A percentile compares a stretch with the other conserved stretches of the same genome.
These are phyloP conservation scores for Porites rus DNA, from an alignment of 92 coral and sea anemone species.

Conservation along the genomic window DNA sequence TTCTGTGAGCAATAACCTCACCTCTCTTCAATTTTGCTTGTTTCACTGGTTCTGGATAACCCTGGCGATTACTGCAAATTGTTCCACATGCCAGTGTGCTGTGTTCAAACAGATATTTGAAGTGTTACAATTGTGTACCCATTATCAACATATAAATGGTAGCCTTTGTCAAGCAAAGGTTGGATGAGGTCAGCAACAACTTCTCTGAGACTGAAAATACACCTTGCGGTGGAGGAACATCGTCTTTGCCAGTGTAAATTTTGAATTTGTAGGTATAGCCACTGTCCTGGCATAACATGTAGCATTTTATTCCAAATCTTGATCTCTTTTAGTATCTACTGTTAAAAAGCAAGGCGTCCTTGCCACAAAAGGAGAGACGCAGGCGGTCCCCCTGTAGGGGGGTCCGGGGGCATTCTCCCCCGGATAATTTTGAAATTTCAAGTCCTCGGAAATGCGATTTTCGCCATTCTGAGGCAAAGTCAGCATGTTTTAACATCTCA, in stretches of 20 bases:
- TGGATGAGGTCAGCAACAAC: constrained; percentile 41
- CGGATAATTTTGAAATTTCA: too few species aligned
- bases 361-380: constrained; percentile 35
- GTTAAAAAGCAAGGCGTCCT: constrained; percentile 51
- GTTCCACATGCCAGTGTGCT: constrained; percentile 34
- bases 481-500: too few species aligned
- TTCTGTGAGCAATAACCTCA: constrained; percentile 21
- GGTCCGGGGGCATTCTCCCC: too few species aligned
- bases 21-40: constrained; percentile 28
- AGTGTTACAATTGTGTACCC: constrained; percentile 32
- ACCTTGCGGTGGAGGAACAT: constrained; percentile 5
- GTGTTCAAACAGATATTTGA: constrained; percentile 5
- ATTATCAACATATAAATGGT: constrained; percentile 17
- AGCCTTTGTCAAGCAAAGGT: constrained; percentile 43
- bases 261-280: constrained; percentile 44
- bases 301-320: constrained; percentile 42
- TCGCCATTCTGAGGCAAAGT: too few species aligned
- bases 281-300: constrained; percentile 35
- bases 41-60: constrained; percentile 46
- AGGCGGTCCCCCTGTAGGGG: too few species aligned
- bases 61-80: constrained; percentile 13
- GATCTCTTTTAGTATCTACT: constrained; percentile 51
- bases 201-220: constrained; percentile 29
- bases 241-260: constrained; percentile 18
- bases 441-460: too few species aligned